These are phyloP conservation scores for Hoplostethus mediterraneus DNA, from an alignment of 2,797 vertebrate species.

Conservation along the genomic window DNA sequence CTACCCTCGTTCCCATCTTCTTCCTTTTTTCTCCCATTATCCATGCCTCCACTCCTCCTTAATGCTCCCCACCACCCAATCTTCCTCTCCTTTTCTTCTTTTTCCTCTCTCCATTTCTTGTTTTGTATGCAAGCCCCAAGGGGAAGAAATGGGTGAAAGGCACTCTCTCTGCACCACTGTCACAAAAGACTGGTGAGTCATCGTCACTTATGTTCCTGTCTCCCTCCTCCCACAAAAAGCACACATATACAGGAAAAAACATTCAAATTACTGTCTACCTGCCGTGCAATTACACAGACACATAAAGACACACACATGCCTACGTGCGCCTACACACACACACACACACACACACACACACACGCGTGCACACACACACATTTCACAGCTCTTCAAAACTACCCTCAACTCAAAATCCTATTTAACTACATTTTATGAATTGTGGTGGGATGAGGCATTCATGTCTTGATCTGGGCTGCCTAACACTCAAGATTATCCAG, in stretches of 20 bases:
- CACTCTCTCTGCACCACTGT: slow-evolving; percentile 83
- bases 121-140: slow-evolving; percentile 77
- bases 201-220: slow-evolving; percentile 81
- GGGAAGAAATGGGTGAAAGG: slow-evolving; percentile 78
- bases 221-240: slow-evolving; percentile 75
- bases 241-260: slow-evolving; percentile 66
- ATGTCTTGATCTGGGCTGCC: slow-evolving; percentile 17
- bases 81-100: slow-evolving; percentile 60
- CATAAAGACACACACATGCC: slow-evolving; percentile 28
- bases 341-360: slow-evolving; percentile 12
- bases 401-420: slow-evolving; percentile 53
- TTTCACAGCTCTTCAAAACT: slow-evolving; percentile 43
- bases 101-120: slow-evolving; percentile 75
- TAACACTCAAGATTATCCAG: slow-evolving; percentile 4
- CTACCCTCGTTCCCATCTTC: slow-evolving; percentile 48
- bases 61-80: slow-evolving; percentile 67
- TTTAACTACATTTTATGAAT: slow-evolving; percentile 41
- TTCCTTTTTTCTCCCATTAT: slow-evolving; percentile 60
- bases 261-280: slow-evolving; percentile 77
- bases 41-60: slow-evolving; percentile 45
- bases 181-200: slow-evolving; percentile 86
- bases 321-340: slow-evolving; percentile 16
- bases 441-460: slow-evolving; percentile 34
- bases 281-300: slow-evolving; percentile 68
- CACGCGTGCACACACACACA: slow-evolving; percentile 28